Evolutionary conservation across 2,113 vertebrate genomes (phyloP).

Genomic region (Sterna hirundo): DNA sequence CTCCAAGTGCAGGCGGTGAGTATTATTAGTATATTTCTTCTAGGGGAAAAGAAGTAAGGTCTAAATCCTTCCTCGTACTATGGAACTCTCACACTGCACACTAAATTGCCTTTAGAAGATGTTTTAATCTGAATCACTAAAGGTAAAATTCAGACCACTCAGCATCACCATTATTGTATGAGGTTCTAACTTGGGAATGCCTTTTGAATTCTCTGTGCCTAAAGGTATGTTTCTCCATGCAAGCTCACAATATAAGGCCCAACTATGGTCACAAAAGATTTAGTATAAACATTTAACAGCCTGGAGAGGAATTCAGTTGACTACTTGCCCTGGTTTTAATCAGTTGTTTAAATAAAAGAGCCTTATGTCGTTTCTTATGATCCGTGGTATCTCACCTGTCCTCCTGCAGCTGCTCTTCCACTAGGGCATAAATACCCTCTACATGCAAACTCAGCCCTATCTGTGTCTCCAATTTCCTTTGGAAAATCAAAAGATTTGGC

Average conservation of each 20-base stretch:
- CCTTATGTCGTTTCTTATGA: neutral
- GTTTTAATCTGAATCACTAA: neutral
- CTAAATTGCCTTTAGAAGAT: neutral
- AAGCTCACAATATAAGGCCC: neutral
- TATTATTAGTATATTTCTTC: neutral
- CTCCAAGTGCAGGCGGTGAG: slow-evolving; percentile 80
- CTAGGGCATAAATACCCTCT: neutral
- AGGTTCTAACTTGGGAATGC: neutral
- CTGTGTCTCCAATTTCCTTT: neutral
- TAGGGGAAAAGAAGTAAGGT: neutral
- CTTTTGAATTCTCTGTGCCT: neutral
- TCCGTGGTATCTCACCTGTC: no score
- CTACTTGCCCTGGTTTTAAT: neutral
- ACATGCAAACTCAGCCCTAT: neutral
- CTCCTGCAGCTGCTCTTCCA: neutral
- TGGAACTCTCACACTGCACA: neutral
- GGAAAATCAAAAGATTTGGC: neutral
- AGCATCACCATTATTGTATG: no score
- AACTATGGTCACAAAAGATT: neutral
- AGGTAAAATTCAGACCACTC: neutral
- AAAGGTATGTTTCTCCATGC: neutral
- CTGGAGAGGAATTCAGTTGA: neutral
- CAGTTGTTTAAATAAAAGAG: neutral
- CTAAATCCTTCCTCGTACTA: neutral
- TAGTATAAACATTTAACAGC: neutral